Evolutionary conservation across 2,113 vertebrate genomes (phyloP).

Genomic region (Lepus americanus): DNA sequence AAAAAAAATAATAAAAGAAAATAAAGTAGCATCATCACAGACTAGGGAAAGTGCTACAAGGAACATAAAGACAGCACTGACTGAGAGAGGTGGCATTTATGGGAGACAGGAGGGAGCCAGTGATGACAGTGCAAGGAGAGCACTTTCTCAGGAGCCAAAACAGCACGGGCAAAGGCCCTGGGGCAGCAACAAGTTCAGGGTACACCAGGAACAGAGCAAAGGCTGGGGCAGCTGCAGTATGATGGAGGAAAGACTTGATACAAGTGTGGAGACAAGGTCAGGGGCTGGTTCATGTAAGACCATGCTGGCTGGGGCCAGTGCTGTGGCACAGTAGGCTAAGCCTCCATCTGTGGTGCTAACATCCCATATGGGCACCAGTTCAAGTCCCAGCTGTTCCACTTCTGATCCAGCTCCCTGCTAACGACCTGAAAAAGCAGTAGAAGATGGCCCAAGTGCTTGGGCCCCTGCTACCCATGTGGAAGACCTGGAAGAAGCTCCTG

Average conservation of each 20-base stretch:
- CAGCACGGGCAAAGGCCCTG: not conserved
- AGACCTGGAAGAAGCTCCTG: no score
- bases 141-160: not conserved
- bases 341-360: no score
- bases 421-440: no score
- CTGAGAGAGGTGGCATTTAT: not conserved
- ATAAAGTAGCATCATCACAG: not conserved
- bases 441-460: no score
- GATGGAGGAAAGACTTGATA: not conserved
- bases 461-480: no score
- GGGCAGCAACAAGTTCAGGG: not conserved
- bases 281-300: not conserved
- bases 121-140: not conserved
- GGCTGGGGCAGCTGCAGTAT: not conserved
- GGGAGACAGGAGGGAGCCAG: not conserved
- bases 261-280: not conserved
- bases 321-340: no score
- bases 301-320: not conserved
- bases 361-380: no score
- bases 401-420: no score
- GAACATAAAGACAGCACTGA: not conserved
- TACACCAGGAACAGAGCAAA: not conserved
- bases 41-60: not conserved
- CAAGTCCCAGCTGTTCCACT: no score
- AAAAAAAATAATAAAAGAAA: not conserved